Conservation (phyloP, 2,797 vertebrate species). For the Bradypodion pumilum region DNA sequence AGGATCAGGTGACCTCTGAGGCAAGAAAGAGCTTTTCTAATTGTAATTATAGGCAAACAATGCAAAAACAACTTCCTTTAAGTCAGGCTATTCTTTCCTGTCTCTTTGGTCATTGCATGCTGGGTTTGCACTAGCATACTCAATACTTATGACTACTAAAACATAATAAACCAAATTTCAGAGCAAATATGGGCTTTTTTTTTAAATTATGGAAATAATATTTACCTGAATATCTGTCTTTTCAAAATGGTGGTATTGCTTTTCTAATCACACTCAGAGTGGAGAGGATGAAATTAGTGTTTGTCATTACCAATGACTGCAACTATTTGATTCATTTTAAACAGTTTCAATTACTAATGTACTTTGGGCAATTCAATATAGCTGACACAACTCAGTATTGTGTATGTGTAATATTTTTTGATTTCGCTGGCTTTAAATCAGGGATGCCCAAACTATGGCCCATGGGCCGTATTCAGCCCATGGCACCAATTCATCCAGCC, state of each 20-base stretch:
- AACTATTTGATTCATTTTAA: not conserved
- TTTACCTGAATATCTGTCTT: not conserved
- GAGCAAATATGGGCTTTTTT: too few relatives aligned
- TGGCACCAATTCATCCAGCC: too few relatives aligned
- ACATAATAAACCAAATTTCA: not conserved
- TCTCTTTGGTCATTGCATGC: too few relatives aligned
- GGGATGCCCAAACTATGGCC: too few relatives aligned
- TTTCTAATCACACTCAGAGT: slow-evolving; percentile 9
- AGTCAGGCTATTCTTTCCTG: too few relatives aligned
- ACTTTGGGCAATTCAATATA: not conserved
- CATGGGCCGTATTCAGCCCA: too few relatives aligned
- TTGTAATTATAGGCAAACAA: too few relatives aligned
- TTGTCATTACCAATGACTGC: slow-evolving; percentile 8
- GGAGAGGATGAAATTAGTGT: not conserved
- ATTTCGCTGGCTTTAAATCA: not conserved
- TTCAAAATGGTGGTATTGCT: not conserved
- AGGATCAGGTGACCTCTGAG: too few relatives aligned
- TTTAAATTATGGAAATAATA: not conserved
- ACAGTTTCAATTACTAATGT: not conserved
- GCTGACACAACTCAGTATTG: not conserved
- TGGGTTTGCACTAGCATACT: too few relatives aligned
- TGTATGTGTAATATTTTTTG: not conserved
- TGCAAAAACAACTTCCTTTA: too few relatives aligned
- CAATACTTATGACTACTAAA: too few relatives aligned
- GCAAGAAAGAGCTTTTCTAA: too few relatives aligned